A percentile compares a stretch with the other conserved stretches of the same genome.
These are phyloP conservation scores for Drosophila lacteicornis DNA, from an alignment of 1,140 invertebrate genomes.

Conservation along the genomic window DNA sequence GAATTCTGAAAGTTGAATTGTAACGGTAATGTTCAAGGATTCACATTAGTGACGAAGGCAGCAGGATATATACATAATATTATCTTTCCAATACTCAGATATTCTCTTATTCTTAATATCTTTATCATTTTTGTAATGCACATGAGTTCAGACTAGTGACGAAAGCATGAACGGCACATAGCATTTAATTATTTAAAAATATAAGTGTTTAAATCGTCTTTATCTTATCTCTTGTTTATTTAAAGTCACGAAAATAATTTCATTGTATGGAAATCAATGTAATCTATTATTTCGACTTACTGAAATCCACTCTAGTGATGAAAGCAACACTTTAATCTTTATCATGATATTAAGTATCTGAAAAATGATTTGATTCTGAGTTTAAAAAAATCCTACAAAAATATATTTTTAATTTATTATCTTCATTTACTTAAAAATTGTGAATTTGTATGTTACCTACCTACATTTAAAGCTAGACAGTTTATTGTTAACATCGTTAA, in stretches of 20 bases:
- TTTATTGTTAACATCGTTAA: constrained; percentile 6
- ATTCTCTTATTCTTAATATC: too few relatives aligned
- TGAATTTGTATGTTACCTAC: background rate
- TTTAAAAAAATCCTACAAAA: background rate
- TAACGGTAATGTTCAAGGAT: constrained; percentile 44
- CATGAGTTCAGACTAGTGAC: background rate
- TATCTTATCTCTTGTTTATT: background rate
- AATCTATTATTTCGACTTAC: background rate
- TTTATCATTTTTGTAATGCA: background rate
- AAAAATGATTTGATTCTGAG: too few relatives aligned
- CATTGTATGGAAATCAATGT: background rate
- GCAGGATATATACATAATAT: too few relatives aligned
- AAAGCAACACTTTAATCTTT: background rate
- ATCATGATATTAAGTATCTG: too few relatives aligned
- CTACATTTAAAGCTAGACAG: background rate
- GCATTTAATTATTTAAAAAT: background rate
- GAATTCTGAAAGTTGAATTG: background rate
- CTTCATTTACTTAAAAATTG: background rate
- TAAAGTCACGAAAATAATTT: background rate
- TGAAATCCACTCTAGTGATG: background rate
- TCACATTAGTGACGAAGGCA: constrained; percentile 3
- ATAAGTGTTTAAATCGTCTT: background rate
- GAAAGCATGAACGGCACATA: background rate
- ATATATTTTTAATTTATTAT: background rate
- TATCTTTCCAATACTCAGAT: background rate